A percentile compares a stretch with the other conserved stretches of the same genome.
Evolutionary conservation across 1,140 invertebrate genomes (phyloP).

Genomic region (Listronotus bonariensis): DNA sequence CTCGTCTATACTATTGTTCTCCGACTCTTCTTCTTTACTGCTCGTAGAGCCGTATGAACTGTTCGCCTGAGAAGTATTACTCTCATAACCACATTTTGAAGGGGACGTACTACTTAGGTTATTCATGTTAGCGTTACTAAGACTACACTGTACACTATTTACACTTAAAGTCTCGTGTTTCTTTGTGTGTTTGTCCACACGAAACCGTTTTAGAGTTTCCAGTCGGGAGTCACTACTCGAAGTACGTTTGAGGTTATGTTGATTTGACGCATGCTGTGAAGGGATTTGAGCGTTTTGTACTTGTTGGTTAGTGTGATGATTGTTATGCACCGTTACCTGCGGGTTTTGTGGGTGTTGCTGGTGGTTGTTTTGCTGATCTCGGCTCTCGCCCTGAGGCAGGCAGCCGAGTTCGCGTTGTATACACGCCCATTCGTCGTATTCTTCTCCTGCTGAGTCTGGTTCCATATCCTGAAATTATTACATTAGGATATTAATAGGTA

Average conservation of each 20-base stretch:
- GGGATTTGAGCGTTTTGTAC: conserved; percentile 4
- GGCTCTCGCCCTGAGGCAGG: conserved; percentile 50
- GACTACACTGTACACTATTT: conserved; percentile 44
- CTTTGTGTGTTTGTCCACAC: conserved; percentile 53
- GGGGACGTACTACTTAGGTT: conserved; percentile 5
- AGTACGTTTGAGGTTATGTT: conserved; percentile 40
- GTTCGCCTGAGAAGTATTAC: conserved; percentile 30
- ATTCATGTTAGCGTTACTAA: conserved; percentile 13
- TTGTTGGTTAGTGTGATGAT: conserved; percentile 1
- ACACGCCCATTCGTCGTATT: conserved; percentile 71
- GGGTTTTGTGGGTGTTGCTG: conserved; percentile 4
- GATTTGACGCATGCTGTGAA: conserved; percentile 16
- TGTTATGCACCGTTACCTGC: conserved; percentile 12
- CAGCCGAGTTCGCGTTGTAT: conserved; percentile 69
- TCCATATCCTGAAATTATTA: neutral
- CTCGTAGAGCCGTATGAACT: conserved; percentile 27
- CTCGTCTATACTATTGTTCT: conserved; percentile 68
- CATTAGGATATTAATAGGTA: no score
- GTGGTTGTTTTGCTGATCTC: neutral
- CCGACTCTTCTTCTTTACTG: conserved; percentile 48
- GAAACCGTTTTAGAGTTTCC: conserved; percentile 53
- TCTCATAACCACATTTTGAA: conserved; percentile 36
- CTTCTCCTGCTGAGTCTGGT: conserved; percentile 32
- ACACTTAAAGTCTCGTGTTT: conserved; percentile 37
- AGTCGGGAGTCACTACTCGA: conserved; percentile 49